Conservation (phyloP, 2,113 vertebrate genomes). For the Eublepharis macularius region DNA sequence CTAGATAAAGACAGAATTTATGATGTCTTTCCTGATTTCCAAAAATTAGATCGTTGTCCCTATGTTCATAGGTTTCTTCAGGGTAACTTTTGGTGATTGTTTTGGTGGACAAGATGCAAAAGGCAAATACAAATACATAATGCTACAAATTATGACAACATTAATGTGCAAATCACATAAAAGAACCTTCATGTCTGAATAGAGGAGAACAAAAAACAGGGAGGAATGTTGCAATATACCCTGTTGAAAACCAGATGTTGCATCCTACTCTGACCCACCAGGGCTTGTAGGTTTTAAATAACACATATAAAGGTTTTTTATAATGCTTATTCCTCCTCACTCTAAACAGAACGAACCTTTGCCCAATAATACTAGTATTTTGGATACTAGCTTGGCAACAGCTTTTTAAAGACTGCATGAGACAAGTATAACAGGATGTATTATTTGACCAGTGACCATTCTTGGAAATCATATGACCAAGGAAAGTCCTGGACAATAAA, state of each 20-base stretch:
- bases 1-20: not conserved
- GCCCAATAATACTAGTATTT: not conserved
- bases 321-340: not conserved
- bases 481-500: conserved; percentile 25
- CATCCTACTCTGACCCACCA: not conserved
- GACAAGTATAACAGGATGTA: not conserved
- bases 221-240: no score
- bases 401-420: not conserved
- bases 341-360: not conserved
- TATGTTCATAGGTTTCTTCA: not conserved
- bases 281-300: not conserved
- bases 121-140: not conserved
- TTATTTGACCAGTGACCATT: not conserved
- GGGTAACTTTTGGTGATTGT: not conserved
- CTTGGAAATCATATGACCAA: conserved; percentile 15
- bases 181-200: no score
- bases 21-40: not conserved
- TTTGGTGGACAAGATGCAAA: not conserved
- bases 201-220: no score
- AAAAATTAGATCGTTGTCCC: no score
- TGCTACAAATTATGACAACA: not conserved
- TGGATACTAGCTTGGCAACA: not conserved
- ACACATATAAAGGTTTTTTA: not conserved
- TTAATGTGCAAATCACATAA: not conserved
- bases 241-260: no score